Evolutionary conservation across 2,888 invertebrate genomes (phyloP).

Genomic region (Lathronympha strigana): DNA sequence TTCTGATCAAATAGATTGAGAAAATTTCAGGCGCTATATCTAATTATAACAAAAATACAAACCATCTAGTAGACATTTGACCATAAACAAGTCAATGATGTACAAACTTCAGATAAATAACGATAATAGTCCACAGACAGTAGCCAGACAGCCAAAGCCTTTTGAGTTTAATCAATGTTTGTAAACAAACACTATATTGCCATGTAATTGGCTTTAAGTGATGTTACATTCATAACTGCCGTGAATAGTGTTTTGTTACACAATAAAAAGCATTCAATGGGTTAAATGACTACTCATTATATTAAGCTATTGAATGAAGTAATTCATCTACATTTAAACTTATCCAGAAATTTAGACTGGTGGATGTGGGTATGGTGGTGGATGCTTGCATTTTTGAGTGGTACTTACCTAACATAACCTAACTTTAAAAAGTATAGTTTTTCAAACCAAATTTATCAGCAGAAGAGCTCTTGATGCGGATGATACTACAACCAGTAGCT

Average conservation of each 20-base stretch:
- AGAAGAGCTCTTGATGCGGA: too few relatives aligned
- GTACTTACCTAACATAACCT: too few relatives aligned
- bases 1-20: too few relatives aligned
- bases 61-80: not conserved
- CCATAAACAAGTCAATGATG: not conserved
- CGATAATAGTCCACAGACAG: constrained; percentile 18
- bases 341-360: not conserved
- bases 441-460: too few relatives aligned
- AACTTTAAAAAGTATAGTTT: too few relatives aligned
- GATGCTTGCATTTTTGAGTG: too few relatives aligned
- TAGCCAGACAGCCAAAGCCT: constrained; percentile 21
- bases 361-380: too few relatives aligned
- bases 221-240: constrained; percentile 20
- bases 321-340: not conserved
- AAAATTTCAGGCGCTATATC: too few relatives aligned
- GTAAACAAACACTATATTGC: constrained; percentile 19
- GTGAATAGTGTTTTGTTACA: constrained; percentile 17
- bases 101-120: constrained; percentile 4
- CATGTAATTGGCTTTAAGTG: constrained; percentile 23
- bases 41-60: too few relatives aligned
- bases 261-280: constrained; percentile 5
- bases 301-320: not conserved
- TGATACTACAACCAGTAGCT: too few relatives aligned
- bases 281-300: not conserved
- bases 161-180: constrained; percentile 26